Conservation (phyloP, 1,140 invertebrate species). For the Mya arenaria region DNA sequence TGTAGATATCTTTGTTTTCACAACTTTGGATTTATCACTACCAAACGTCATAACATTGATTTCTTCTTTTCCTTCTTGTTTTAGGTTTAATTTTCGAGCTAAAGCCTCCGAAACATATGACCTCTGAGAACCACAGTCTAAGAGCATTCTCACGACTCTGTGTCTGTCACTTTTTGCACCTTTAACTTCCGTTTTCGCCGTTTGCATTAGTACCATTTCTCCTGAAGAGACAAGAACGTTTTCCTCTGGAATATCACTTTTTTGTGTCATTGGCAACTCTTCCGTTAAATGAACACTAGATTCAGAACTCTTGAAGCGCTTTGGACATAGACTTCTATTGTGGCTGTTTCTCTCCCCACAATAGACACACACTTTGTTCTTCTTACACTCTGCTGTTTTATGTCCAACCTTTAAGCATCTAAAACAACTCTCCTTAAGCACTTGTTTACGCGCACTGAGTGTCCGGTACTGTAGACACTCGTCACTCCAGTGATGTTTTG, state of each 20-base stretch:
- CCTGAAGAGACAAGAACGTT: background rate
- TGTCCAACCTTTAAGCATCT: conserved; percentile 1
- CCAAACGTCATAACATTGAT: background rate
- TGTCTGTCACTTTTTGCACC: background rate
- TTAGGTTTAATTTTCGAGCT: background rate
- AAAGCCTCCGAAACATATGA: conserved; percentile 4
- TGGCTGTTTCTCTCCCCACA: conserved; percentile 10
- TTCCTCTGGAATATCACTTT: too few species aligned
- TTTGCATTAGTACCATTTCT: conserved; percentile 14
- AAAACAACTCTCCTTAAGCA: conserved; percentile 11
- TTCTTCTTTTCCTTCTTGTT: background rate
- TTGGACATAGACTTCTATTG: conserved; percentile 26
- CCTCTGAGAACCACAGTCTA: conserved; percentile 5
- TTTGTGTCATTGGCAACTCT: too few species aligned
- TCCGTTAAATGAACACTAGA: background rate
- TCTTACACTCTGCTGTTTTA: background rate
- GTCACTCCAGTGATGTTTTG: conserved; percentile 14
- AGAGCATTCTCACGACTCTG: background rate
- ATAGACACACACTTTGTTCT: conserved; percentile 19
- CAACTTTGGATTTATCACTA: background rate
- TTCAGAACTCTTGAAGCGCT: too few species aligned
- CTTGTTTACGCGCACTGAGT: background rate
- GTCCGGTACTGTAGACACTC: conserved; percentile 20
- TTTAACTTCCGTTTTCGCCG: background rate
- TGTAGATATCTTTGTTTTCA: background rate